Conservation (phyloP, 1,140 invertebrate genomes). For the Agrilus planipennis region DNA sequence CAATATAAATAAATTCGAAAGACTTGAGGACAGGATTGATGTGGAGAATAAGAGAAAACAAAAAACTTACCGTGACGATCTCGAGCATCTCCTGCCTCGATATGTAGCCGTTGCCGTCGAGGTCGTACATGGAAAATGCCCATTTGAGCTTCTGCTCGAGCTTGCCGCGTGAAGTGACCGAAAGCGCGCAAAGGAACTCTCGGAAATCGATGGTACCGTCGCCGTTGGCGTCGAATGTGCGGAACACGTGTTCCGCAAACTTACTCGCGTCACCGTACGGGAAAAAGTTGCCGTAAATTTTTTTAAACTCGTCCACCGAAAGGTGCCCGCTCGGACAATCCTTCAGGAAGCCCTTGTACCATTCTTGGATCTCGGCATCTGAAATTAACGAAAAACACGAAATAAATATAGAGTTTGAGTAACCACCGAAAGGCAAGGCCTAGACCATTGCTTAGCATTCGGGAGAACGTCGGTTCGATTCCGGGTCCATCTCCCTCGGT, state of each 20-base stretch:
- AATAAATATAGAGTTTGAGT: not conserved
- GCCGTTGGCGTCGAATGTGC: slow-evolving; percentile 94
- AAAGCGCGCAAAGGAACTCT: slow-evolving; percentile 93
- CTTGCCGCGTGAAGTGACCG: slow-evolving; percentile 89
- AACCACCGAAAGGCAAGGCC: no score
- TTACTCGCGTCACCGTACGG: slow-evolving; percentile 98
- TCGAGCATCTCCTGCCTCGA: slow-evolving; percentile 92
- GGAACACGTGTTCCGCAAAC: slow-evolving; percentile 98
- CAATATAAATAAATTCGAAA: not conserved
- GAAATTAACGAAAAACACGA: slow-evolving; percentile 33
- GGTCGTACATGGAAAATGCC: slow-evolving; percentile 96
- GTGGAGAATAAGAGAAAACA: not conserved
- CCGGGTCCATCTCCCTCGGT: no score
- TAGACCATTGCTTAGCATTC: no score
- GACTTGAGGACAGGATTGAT: no score
- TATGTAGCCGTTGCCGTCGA: slow-evolving; percentile 91
- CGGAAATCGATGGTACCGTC: slow-evolving; percentile 97
- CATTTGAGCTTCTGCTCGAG: slow-evolving; percentile 95
- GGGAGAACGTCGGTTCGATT: no score
- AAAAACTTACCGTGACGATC: slow-evolving; percentile 77
- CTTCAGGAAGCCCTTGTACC: slow-evolving; percentile 98
- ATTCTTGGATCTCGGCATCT: slow-evolving; percentile 98
- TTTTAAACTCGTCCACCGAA: slow-evolving; percentile 95
- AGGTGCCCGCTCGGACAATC: slow-evolving; percentile 94
- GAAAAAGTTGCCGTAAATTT: slow-evolving; percentile 98